Evolutionary conservation across 2,888 invertebrate genomes (phyloP).

Genomic region (Timandra comae): DNA sequence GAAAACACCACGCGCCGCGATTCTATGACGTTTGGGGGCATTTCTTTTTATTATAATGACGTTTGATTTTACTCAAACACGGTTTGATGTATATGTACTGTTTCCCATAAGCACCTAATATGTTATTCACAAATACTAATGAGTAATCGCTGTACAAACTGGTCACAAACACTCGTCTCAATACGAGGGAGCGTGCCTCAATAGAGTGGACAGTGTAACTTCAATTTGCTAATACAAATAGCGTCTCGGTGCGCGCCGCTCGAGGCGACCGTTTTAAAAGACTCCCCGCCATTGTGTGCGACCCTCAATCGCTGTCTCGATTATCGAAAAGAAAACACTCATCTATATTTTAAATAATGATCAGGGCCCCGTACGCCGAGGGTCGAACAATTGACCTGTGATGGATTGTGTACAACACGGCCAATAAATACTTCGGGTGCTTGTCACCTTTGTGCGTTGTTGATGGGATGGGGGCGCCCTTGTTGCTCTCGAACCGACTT

Average conservation of each 20-base stretch:
- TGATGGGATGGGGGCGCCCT: conserved; percentile 10
- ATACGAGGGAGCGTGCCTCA: conserved; percentile 27
- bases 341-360: conserved; percentile 77
- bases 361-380: conserved; percentile 43
- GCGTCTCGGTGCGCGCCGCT: conserved; percentile 47
- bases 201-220: conserved; percentile 61
- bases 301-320: conserved; percentile 72
- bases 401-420: conserved; percentile 63
- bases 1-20: conserved; percentile 29
- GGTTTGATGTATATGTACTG: background rate
- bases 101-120: no score
- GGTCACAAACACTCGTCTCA: no score
- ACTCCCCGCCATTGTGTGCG: conserved; percentile 53
- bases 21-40: no score
- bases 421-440: conserved; percentile 55
- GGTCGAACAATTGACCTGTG: conserved; percentile 58
- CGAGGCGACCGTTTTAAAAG: conserved; percentile 61
- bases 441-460: conserved; percentile 38
- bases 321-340: conserved; percentile 77
- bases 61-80: background rate
- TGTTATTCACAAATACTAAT: no score
- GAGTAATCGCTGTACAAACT: conserved; percentile 20
- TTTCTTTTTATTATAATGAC: conserved; percentile 3
- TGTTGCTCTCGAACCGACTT: no score
- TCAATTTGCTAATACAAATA: conserved; percentile 76